These are phyloP conservation scores for Rapana venosa DNA, from an alignment of 2,888 invertebrate genomes.

Conservation along the genomic window DNA sequence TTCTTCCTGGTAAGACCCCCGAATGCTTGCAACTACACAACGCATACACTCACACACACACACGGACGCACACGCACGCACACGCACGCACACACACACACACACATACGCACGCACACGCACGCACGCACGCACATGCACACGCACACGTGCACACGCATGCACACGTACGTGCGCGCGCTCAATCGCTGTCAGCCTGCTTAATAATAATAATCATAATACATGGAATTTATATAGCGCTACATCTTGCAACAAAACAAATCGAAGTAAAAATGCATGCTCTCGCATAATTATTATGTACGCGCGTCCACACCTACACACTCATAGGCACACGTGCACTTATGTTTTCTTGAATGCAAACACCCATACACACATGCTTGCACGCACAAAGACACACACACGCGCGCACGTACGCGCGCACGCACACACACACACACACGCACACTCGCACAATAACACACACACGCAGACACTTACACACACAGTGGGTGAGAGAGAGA, in stretches of 20 bases:
- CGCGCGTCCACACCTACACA: not conserved
- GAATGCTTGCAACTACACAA: no score
- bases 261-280: no score
- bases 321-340: not conserved
- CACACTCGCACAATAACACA: not conserved
- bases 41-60: no score
- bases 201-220: no score
- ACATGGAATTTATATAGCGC: no score
- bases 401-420: conserved; percentile 9
- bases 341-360: not conserved
- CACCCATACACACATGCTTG: not conserved
- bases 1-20: no score
- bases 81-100: not conserved
- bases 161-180: not conserved
- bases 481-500: not conserved
- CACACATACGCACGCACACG: not conserved
- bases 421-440: not conserved
- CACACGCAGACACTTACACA: not conserved
- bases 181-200: no score
- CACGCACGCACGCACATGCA: not conserved
- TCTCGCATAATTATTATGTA: no score
- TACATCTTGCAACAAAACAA: no score
- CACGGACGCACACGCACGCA: not conserved
- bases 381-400: conserved; percentile 11
- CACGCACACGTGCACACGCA: not conserved